phyloP scores from a whole-genome alignment of 23 tunicate species.

The Styela clava region DNA sequence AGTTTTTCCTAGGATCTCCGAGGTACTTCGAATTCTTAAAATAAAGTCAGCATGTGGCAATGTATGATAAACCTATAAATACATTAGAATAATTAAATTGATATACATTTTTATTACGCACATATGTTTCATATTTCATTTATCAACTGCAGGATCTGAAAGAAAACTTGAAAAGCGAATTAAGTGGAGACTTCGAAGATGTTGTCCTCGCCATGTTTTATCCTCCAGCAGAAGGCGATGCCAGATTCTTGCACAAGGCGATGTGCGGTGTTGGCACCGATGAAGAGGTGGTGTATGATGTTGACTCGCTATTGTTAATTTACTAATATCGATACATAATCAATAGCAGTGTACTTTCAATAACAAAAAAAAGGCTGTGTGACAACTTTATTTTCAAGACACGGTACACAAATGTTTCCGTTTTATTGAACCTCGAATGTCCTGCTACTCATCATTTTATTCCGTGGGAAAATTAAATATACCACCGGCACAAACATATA shows the following conservation, averaged over 20 bases:
- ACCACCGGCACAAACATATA: no score
- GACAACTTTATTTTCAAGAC: no score
- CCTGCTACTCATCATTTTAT: no score
- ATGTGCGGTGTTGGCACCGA: conserved; percentile 25
- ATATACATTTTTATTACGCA: background rate
- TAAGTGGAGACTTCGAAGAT: conserved; percentile 25
- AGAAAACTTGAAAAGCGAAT: conserved; percentile 18
- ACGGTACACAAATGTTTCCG: no score
- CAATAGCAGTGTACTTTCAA: background rate
- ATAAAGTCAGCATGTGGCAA: no score
- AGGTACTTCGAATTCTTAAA: no score
- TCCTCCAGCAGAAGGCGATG: conserved; percentile 27
- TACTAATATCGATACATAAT: no score
- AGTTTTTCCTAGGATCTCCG: no score
- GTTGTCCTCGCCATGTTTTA: conserved; percentile 17
- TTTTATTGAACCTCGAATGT: background rate
- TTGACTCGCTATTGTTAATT: no score
- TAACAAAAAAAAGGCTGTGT: background rate
- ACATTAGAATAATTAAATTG: no score
- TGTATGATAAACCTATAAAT: no score
- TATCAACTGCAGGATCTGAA: conserved; percentile 18
- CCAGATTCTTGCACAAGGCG: conserved; percentile 24
- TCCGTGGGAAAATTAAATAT: no score
- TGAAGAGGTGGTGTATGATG: conserved; percentile 32
- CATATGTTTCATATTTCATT: background rate